These are phyloP conservation scores for Hymenochirus boettgeri DNA, from an alignment of 2,113 vertebrate genomes.

Conservation along the genomic window DNA sequence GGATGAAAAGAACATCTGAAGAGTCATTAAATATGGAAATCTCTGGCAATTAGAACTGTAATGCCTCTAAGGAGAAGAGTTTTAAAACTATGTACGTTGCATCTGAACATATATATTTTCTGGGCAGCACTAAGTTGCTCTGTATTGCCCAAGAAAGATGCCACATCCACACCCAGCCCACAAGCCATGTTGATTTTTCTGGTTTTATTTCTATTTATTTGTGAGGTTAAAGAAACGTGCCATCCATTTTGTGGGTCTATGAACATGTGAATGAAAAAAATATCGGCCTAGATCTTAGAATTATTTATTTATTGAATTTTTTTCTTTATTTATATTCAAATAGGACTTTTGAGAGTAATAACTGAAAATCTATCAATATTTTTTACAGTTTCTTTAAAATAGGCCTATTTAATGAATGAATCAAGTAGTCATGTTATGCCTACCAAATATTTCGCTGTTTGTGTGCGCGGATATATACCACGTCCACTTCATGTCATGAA, in stretches of 20 bases:
- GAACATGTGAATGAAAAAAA: background rate
- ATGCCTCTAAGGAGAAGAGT: background rate
- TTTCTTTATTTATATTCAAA: background rate
- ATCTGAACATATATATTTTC: background rate
- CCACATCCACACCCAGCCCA: constrained; percentile 3
- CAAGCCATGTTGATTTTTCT: constrained; percentile 29
- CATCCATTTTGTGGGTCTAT: constrained; percentile 15
- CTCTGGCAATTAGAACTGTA: background rate
- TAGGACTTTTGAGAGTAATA: background rate
- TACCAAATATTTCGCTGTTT: constrained; percentile 2
- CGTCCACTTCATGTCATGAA: constrained; percentile 9
- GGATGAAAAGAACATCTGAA: background rate
- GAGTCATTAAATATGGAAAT: background rate
- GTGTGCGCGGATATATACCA: background rate
- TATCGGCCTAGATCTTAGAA: background rate
- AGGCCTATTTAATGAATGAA: background rate
- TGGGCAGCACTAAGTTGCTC: background rate
- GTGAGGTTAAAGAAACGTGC: constrained; percentile 34
- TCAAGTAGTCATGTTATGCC: background rate
- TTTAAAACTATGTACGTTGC: background rate
- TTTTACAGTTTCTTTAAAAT: no score
- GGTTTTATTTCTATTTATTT: constrained; percentile 31
- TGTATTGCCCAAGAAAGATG: background rate
- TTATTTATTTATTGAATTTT: no score
- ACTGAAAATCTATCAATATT: no score